phyloP scores from a whole-genome alignment of 2,888 invertebrate species.

The Drosophila merina region DNA sequence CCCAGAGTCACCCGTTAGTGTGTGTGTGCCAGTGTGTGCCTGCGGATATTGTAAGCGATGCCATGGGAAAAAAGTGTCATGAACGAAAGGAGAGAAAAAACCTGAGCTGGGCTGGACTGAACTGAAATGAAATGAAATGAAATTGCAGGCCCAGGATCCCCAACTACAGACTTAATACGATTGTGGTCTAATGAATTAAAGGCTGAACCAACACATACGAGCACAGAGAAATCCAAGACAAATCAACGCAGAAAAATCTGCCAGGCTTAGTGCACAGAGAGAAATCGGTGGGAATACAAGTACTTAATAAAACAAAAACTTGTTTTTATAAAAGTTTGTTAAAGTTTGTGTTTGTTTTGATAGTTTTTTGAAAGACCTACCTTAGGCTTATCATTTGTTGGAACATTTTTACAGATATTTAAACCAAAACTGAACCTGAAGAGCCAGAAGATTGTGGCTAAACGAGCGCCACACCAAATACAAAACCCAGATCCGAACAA shows the following conservation, averaged over 20 bases:
- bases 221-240: conserved; percentile 34
- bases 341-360: too few relatives aligned
- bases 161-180: conserved; percentile 64
- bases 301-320: too few relatives aligned
- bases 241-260: conserved; percentile 45
- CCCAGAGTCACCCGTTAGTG: conserved; percentile 21
- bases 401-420: background rate
- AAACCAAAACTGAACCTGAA: conserved; percentile 25
- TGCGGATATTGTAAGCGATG: conserved; percentile 42
- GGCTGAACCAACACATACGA: conserved; percentile 48
- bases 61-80: conserved; percentile 45
- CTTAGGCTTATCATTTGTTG: background rate
- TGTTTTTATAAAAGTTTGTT: too few relatives aligned
- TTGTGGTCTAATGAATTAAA: conserved; percentile 74
- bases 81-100: conserved; percentile 32
- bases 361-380: too few relatives aligned
- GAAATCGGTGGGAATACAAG: background rate
- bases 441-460: conserved; percentile 38
- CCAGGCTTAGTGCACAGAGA: conserved; percentile 9
- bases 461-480: conserved; percentile 40
- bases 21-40: conserved; percentile 13
- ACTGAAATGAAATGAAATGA: conserved; percentile 38
- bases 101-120: conserved; percentile 12
- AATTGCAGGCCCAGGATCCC: conserved; percentile 38
- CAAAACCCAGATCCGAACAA: conserved; percentile 25